These are phyloP conservation scores for Protonibea diacanthus DNA, from an alignment of 2,797 vertebrate species.

Conservation along the genomic window DNA sequence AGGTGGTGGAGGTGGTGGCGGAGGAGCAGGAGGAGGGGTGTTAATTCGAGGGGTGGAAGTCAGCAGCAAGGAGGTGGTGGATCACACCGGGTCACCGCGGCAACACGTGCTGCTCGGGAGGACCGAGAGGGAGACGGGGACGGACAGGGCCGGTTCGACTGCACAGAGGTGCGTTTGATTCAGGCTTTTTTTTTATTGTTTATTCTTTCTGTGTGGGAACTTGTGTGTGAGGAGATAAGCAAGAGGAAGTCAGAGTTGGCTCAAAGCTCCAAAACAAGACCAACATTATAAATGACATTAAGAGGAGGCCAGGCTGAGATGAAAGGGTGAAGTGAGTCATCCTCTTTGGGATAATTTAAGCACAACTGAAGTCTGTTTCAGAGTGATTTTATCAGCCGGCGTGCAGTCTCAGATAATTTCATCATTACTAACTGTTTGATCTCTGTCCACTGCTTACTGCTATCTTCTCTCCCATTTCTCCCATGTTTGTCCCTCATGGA, in stretches of 20 bases:
- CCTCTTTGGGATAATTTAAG: conserved; percentile 25
- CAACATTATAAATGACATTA: conserved; percentile 20
- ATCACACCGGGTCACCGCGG: conserved; percentile 90
- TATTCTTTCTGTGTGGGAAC: not conserved
- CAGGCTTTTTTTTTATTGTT: not conserved
- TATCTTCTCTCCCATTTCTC: conserved; percentile 5
- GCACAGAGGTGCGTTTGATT: conserved; percentile 79
- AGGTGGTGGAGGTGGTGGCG: conserved; percentile 66
- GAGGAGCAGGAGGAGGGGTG: conserved; percentile 71
- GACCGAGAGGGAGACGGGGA: conserved; percentile 84
- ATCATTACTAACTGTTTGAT: conserved; percentile 56
- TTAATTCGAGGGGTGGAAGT: conserved; percentile 93
- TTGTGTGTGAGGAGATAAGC: conserved; percentile 8
- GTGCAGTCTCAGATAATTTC: conserved; percentile 49
- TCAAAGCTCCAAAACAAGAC: not conserved
- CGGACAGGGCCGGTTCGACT: conserved; percentile 76
- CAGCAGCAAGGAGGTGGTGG: conserved; percentile 94
- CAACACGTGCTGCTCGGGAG: conserved; percentile 91
- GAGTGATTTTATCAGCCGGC: conserved; percentile 42
- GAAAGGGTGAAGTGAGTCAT: conserved; percentile 42
- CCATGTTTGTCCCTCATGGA: conserved; percentile 7
- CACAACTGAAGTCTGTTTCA: conserved; percentile 35
- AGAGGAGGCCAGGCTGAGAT: conserved; percentile 19
- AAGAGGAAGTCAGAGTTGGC: not conserved
- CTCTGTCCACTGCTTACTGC: conserved; percentile 21